Conservation (phyloP, 2,797 vertebrate species). For the Brotula barbata region DNA sequence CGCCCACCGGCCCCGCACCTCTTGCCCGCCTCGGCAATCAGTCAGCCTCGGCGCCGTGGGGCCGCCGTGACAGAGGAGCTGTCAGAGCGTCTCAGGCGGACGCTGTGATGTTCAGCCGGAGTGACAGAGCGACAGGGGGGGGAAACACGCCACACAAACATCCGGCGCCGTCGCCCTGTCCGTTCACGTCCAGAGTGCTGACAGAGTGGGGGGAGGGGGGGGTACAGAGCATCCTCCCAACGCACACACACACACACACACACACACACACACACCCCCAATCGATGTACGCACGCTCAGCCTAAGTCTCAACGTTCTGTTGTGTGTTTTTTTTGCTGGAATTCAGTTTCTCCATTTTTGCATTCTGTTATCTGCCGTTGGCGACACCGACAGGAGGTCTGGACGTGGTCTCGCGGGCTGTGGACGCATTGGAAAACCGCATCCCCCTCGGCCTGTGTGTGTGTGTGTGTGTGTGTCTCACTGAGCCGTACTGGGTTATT, state of each 20-base stretch:
- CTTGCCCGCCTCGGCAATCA: constrained; percentile 60
- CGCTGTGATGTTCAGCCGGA: constrained; percentile 63
- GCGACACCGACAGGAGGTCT: too few relatives aligned
- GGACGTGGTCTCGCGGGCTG: too few relatives aligned
- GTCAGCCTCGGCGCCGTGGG: constrained; percentile 40
- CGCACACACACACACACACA: constrained; percentile 1
- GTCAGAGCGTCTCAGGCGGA: constrained; percentile 60
- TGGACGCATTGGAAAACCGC: constrained; percentile 16
- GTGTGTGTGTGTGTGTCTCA: background rate
- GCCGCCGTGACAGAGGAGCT: constrained; percentile 62
- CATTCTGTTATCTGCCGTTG: too few relatives aligned
- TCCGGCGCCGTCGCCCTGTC: constrained; percentile 68
- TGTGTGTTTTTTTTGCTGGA: too few relatives aligned
- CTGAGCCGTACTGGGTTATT: constrained; percentile 53
- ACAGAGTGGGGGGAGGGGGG: constrained; percentile 58
- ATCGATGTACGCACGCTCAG: constrained; percentile 26
- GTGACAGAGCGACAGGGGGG: constrained; percentile 66
- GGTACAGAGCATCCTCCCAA: constrained; percentile 34
- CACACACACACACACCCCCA: constrained; percentile 1
- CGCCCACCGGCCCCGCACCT: constrained; percentile 37
- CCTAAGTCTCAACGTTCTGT: constrained; percentile 10
- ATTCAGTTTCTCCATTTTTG: too few relatives aligned
- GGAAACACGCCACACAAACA: constrained; percentile 67
- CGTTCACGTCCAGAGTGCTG: constrained; percentile 65
- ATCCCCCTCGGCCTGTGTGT: constrained; percentile 42